These are phyloP conservation scores for Globodera ellingtonae DNA, from an alignment of 1,140 invertebrate species.

Conservation along the genomic window DNA sequence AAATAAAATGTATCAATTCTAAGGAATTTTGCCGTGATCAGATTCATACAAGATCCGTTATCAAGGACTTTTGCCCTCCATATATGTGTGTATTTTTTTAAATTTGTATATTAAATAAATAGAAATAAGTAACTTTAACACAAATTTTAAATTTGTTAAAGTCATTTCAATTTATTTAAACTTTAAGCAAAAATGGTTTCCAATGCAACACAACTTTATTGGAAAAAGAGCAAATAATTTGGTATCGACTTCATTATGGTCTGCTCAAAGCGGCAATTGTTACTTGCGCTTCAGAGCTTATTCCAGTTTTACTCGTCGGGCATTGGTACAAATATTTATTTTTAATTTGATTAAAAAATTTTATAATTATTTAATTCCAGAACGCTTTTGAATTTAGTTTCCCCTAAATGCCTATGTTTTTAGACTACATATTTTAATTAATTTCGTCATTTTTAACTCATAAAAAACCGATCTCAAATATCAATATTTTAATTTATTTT, in stretches of 20 bases:
- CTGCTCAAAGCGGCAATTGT: slow-evolving; percentile 24
- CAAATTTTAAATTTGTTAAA: slow-evolving; percentile 1
- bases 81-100: slow-evolving; percentile 9
- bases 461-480: no score
- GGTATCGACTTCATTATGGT: slow-evolving; percentile 30
- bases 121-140: background rate
- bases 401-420: no score
- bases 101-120: no score
- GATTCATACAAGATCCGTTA: slow-evolving; percentile 7
- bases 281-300: slow-evolving; percentile 18
- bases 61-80: slow-evolving; percentile 22
- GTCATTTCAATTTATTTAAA: background rate
- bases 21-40: slow-evolving; percentile 24
- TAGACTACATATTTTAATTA: no score
- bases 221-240: slow-evolving; percentile 13
- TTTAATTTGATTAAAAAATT: no score
- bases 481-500: no score
- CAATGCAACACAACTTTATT: slow-evolving; percentile 1
- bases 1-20: background rate
- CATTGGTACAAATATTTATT: slow-evolving; percentile 13
- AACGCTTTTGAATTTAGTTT: no score
- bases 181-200: slow-evolving; percentile 20
- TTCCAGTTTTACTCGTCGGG: slow-evolving; percentile 20
- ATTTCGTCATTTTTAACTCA: no score
- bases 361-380: no score